Evolutionary conservation across 2,113 vertebrate species (phyloP).

Genomic region (Hippolais icterina): DNA sequence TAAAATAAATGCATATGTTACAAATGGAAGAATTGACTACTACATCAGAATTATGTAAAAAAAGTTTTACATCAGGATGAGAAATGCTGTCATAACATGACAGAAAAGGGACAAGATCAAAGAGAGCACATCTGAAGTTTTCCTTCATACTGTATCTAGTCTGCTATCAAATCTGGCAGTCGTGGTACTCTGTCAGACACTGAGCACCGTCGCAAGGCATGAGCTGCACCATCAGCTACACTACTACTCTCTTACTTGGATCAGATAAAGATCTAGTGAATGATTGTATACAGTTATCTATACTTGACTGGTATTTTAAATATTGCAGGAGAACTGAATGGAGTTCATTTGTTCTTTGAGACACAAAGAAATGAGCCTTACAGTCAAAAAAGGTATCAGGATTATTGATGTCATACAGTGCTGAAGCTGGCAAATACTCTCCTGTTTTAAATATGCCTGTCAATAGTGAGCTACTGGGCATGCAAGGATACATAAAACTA

Average conservation of each 20-base stretch:
- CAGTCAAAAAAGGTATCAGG: background rate
- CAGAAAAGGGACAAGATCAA: background rate
- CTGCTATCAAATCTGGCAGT: background rate
- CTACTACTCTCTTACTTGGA: background rate
- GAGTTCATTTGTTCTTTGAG: background rate
- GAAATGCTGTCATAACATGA: background rate
- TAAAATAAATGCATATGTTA: background rate
- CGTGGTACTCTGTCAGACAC: background rate
- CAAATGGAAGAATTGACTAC: background rate
- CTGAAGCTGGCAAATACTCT: background rate
- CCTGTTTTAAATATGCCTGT: background rate
- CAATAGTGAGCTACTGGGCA: background rate
- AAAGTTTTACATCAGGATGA: background rate
- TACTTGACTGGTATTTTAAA: background rate
- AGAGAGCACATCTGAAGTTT: background rate
- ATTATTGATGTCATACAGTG: background rate
- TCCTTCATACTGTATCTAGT: background rate
- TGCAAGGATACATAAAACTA: background rate
- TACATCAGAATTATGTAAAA: background rate
- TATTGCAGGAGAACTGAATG: background rate
- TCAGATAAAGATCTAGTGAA: background rate
- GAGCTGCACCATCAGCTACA: background rate
- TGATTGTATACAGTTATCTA: background rate
- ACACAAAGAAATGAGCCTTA: background rate
- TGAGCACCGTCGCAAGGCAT: fast-evolving